Percentiles rank a stretch among this genome's conserved stretches.
phyloP scores from a whole-genome alignment of 2,888 invertebrate genomes.

The Apodemia zela region DNA sequence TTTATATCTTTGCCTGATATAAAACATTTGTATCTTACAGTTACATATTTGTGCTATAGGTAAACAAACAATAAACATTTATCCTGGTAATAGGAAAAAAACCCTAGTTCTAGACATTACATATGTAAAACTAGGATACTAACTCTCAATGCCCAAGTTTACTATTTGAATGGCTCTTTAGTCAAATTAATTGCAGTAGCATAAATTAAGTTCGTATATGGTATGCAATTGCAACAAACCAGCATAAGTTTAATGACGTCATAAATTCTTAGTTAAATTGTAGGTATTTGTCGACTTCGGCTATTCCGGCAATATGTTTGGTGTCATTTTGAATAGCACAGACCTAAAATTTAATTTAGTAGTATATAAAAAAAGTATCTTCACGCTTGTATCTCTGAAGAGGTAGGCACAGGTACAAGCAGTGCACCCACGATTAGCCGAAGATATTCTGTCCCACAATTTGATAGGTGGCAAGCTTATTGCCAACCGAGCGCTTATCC shows the following conservation, averaged over 20 bases:
- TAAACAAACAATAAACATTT: not conserved
- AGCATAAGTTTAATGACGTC: conserved; percentile 72
- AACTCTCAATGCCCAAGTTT: not conserved
- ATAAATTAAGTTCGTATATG: conserved; percentile 26
- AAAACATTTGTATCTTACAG: too few species aligned
- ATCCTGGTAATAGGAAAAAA: not conserved
- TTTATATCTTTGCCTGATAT: too few species aligned
- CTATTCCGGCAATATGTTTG: conserved; percentile 7
- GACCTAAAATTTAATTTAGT: too few species aligned
- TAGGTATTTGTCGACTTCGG: conserved; percentile 25
- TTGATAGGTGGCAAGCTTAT: too few species aligned
- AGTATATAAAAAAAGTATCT: too few species aligned
- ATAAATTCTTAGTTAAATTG: conserved; percentile 71
- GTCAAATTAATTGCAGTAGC: not conserved
- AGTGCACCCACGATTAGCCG: too few species aligned
- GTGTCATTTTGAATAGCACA: too few species aligned
- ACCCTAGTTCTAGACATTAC: not conserved
- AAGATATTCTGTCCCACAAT: too few species aligned
- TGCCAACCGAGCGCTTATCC: too few species aligned
- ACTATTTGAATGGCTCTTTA: conserved; percentile 4
- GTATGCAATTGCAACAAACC: conserved; percentile 53
- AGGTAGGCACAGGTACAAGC: too few species aligned
- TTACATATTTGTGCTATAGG: too few species aligned
- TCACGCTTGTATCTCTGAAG: too few species aligned
- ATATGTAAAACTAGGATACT: not conserved